Conservation (phyloP, 2,113 vertebrate species). For the Syrmaticus mikado region DNA sequence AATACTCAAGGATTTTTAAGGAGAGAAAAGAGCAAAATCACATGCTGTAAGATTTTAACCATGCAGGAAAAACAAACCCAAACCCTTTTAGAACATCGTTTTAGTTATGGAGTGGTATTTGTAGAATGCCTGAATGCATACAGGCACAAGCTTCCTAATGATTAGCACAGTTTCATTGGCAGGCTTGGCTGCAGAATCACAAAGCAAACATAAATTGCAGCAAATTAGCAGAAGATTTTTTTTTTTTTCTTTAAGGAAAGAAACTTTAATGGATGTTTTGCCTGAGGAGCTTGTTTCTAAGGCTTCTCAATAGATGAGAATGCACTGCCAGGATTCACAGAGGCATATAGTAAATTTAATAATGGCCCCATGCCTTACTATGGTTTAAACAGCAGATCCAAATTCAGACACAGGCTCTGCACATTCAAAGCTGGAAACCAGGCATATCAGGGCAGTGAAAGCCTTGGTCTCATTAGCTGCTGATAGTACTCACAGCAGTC, state of each 20-base stretch:
- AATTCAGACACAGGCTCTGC: not conserved
- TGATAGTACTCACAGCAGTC: not conserved
- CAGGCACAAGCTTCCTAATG: constrained; percentile 6
- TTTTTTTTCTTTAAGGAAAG: not conserved
- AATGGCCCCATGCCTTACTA: not conserved
- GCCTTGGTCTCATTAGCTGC: not conserved
- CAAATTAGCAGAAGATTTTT: constrained; percentile 42
- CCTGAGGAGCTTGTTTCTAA: constrained; percentile 16
- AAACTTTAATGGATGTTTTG: constrained; percentile 48
- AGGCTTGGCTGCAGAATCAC: constrained; percentile 1
- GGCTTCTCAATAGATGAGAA: not conserved
- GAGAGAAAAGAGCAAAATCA: constrained; percentile 25
- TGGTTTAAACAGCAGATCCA: not conserved
- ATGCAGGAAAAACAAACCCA: not conserved
- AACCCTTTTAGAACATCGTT: constrained; percentile 27
- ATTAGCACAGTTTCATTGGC: constrained; percentile 40
- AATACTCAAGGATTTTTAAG: constrained; percentile 53
- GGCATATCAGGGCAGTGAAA: not conserved
- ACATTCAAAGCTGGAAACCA: not conserved
- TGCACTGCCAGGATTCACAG: not conserved
- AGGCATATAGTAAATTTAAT: constrained; percentile 22
- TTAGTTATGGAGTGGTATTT: constrained; percentile 13
- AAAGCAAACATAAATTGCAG: constrained; percentile 51
- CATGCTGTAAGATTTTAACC: constrained; percentile 9
- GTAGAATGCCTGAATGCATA: not conserved